These are phyloP conservation scores for Eumeta japonica DNA, from an alignment of 1,140 invertebrate species.

Conservation along the genomic window DNA sequence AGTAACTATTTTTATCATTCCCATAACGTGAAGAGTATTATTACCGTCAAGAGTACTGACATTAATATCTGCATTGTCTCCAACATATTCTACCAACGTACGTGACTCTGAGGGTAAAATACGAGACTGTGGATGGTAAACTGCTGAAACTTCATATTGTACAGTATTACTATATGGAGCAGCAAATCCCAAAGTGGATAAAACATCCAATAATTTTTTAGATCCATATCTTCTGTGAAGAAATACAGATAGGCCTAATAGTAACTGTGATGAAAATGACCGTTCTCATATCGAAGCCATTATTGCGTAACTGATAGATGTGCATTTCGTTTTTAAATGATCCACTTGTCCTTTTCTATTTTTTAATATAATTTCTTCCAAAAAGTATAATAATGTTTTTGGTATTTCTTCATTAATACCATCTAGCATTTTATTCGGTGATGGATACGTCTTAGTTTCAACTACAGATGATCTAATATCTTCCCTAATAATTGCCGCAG, in stretches of 20 bases:
- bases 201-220: slow-evolving; percentile 28
- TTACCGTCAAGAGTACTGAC: slow-evolving; percentile 29
- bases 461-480: slow-evolving; percentile 26
- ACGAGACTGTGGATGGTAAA: slow-evolving; percentile 21
- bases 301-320: slow-evolving; percentile 28
- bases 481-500: slow-evolving; percentile 31
- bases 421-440: slow-evolving; percentile 20
- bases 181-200: slow-evolving; percentile 27
- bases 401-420: slow-evolving; percentile 27
- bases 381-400: slow-evolving; percentile 26
- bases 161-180: slow-evolving; percentile 28
- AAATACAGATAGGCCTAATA: slow-evolving; percentile 28
- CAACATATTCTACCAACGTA: slow-evolving; percentile 27
- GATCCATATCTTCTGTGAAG: slow-evolving; percentile 28
- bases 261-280: slow-evolving; percentile 31
- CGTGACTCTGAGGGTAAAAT: slow-evolving; percentile 14
- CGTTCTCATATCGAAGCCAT: slow-evolving; percentile 27
- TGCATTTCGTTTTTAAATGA: slow-evolving; percentile 28
- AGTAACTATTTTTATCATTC: slow-evolving; percentile 25
- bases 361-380: slow-evolving; percentile 28
- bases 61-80: slow-evolving; percentile 38
- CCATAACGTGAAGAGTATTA: slow-evolving; percentile 30
- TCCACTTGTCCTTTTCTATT: slow-evolving; percentile 21
- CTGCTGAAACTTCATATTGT: slow-evolving; percentile 33
- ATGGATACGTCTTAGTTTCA: slow-evolving; percentile 28